Base-by-base conservation (phyloP, 2,888 invertebrate genomes). In the Melanophora roralis region DNA sequence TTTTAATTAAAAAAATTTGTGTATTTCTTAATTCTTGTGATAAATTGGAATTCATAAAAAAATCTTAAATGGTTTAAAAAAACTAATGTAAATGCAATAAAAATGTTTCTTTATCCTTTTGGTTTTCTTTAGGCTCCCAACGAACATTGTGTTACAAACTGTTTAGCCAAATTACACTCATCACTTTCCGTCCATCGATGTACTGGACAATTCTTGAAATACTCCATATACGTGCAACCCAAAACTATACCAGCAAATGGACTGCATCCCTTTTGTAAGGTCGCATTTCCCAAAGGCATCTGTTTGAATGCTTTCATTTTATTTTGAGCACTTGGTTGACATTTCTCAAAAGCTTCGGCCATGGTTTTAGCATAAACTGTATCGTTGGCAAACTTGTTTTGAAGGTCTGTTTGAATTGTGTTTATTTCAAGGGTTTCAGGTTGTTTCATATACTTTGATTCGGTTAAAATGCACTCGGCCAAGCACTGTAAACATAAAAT, bases 201-300 rank as follows among this genome's bases (percentile, higher is more conserved):
- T 0, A 83, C 80, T 0, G 89, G 89, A 64, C 89, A 89, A 75
- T 89, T 88, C 60, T 87, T 87, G 49, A 89, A 89, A 49, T 89
- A 89, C 53, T 89, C 88, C 86, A 88, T 89, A 45, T 88, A 89
- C 0, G 88, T 86, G 79, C 89, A 89, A 0, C 89, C 89, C 2
- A 89, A 84, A 5, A 89, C 49, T 45, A 89, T 86, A 2, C 89
- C 89, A 0, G 88, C 83, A 57, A 87, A 87, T 4, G 88, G 89
- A 78, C 88, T 89, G 62, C 89, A 89, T 7, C 83, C 82, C 16
- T 77, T 83, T 21, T 79, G 81, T n/a, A 82, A 34, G 7, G 77
- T 60, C 40, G 14, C 71, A 32, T 62, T 68, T 27, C 73, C 81
- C 9, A 83, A 40, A 1, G 83, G 81, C 12, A 78, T 81, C 62